Evolutionary conservation across 2,797 vertebrate species (phyloP).

Genomic region (Rhinogobio ventralis): DNA sequence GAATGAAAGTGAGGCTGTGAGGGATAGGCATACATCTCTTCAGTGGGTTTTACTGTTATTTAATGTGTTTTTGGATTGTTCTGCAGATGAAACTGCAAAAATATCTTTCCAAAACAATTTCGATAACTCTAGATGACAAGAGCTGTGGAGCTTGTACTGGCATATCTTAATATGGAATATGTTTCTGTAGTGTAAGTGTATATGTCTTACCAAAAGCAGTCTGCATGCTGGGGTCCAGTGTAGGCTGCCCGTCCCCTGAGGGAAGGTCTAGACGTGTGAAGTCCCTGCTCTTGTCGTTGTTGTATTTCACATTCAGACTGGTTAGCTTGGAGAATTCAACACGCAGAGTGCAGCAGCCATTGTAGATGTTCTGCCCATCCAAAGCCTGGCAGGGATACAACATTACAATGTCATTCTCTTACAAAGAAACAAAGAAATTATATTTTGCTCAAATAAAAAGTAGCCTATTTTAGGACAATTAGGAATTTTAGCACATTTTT

Average conservation of each 20-base stretch:
- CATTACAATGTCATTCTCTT: neutral
- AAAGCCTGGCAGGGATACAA: constrained; percentile 71
- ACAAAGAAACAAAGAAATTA: neutral
- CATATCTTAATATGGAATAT: too few relatives aligned
- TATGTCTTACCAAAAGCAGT: constrained; percentile 78
- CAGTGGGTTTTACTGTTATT: too few relatives aligned
- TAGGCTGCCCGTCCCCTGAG: constrained; percentile 74
- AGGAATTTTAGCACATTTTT: neutral
- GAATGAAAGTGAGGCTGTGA: too few relatives aligned
- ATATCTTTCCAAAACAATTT: too few relatives aligned
- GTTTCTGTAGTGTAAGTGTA: neutral
- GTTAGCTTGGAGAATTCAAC: constrained; percentile 85
- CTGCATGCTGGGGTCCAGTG: constrained; percentile 71
- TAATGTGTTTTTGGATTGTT: too few relatives aligned
- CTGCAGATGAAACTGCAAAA: too few relatives aligned
- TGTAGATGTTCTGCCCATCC: constrained; percentile 84
- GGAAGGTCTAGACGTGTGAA: constrained; percentile 86
- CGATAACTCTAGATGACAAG: neutral
- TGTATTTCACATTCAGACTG: constrained; percentile 85
- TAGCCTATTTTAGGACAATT: neutral
- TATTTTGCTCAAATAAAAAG: neutral
- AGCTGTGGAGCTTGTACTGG: too few relatives aligned
- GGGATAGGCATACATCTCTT: too few relatives aligned
- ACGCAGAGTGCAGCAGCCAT: constrained; percentile 81
- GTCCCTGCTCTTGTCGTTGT: constrained; percentile 88